Evolutionary conservation across 2,113 vertebrate genomes (phyloP).

Genomic region (Bambusicola thoracicus): DNA sequence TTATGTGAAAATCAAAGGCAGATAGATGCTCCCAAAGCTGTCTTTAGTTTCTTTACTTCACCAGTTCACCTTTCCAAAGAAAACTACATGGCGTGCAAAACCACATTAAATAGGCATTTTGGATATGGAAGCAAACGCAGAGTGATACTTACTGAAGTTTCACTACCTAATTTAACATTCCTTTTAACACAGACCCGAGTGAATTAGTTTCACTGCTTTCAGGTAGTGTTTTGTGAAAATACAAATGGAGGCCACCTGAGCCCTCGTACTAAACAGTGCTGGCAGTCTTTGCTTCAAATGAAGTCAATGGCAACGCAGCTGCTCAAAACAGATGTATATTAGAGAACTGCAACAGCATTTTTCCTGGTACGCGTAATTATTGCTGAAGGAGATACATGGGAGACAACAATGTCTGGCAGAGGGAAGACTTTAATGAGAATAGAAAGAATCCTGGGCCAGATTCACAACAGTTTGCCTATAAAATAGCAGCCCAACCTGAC

Average conservation of each 20-base stretch:
- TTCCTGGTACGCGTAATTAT: not conserved
- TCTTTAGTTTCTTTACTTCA: not conserved
- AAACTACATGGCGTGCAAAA: not conserved
- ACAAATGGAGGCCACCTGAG: not conserved
- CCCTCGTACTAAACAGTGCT: not conserved
- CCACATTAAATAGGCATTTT: not conserved
- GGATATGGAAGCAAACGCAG: not conserved
- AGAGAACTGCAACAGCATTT: not conserved
- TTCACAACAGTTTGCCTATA: not conserved
- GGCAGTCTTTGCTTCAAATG: not conserved
- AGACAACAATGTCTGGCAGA: not conserved
- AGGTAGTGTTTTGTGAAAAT: not conserved
- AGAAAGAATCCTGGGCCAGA: not conserved
- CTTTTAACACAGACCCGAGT: not conserved
- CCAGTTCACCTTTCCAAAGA: not conserved
- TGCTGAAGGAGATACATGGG: slow-evolving; percentile 10
- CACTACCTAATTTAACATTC: not conserved
- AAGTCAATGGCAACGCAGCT: slow-evolving; percentile 32
- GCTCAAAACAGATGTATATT: slow-evolving; percentile 28
- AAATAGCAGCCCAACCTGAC: not conserved
- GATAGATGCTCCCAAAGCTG: not conserved
- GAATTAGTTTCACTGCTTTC: not conserved
- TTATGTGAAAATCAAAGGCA: not conserved
- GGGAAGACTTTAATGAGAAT: not conserved
- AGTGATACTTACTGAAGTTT: not conserved